These are phyloP conservation scores for Brotula barbata DNA, from an alignment of 2,797 vertebrate genomes.

Conservation along the genomic window DNA sequence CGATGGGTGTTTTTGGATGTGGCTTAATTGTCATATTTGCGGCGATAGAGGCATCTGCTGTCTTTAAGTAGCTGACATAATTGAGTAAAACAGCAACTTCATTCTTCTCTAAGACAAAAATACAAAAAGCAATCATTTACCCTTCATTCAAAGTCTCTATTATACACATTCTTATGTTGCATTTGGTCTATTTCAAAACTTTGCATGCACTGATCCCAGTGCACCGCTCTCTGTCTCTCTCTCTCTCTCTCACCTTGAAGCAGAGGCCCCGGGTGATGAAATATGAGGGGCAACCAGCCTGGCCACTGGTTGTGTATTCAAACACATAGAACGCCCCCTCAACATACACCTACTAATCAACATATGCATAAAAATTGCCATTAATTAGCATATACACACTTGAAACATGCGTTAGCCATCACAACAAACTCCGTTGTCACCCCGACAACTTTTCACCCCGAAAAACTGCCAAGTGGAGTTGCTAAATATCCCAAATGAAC, in stretches of 20 bases:
- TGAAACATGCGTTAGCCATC: constrained; percentile 28
- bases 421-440: constrained; percentile 27
- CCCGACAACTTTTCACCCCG: constrained; percentile 39
- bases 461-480: constrained; percentile 37
- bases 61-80: constrained; percentile 27
- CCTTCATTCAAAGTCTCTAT: too few relatives aligned
- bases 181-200: too few relatives aligned
- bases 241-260: background rate
- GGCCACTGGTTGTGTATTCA: background rate
- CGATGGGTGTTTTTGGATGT: constrained; percentile 38
- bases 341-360: too few relatives aligned
- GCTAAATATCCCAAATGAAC: constrained; percentile 57
- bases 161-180: too few relatives aligned
- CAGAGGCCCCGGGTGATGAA: constrained; percentile 6
- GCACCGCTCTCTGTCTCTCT: background rate
- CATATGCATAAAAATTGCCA: background rate
- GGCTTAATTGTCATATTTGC: constrained; percentile 39
- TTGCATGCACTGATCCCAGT: constrained; percentile 24
- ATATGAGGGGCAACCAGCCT: background rate
- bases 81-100: constrained; percentile 23
- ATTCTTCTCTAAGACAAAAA: constrained; percentile 10
- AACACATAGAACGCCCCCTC: background rate
- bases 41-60: constrained; percentile 39
- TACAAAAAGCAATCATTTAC: constrained; percentile 21
- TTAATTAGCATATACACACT: background rate